Conservation (phyloP, 2,797 vertebrate species). For the Synaphobranchus kaupii region DNA sequence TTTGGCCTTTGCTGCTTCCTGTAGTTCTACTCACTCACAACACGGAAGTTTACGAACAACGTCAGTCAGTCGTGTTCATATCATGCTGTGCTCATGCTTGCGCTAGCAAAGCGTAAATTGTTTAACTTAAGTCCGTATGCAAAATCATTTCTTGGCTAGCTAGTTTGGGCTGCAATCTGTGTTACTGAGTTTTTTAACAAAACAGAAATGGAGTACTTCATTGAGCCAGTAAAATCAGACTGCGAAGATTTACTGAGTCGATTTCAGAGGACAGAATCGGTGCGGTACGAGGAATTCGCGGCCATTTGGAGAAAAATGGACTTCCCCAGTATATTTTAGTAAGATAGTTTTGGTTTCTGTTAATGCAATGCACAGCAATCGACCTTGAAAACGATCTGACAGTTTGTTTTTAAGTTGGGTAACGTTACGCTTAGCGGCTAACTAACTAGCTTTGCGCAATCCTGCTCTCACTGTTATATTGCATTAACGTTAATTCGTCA, state of each 20-base stretch:
- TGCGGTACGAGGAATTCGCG: slow-evolving; percentile 85
- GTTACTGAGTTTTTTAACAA: not conserved
- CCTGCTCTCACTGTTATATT: not conserved
- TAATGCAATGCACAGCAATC: no score
- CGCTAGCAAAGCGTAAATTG: not conserved
- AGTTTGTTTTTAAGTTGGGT: not conserved
- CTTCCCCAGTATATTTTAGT: slow-evolving; percentile 85
- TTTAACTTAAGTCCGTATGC: not conserved
- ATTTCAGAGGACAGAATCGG: slow-evolving; percentile 79
- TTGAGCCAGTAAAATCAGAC: slow-evolving; percentile 70
- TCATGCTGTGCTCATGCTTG: not conserved
- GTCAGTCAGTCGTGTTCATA: not conserved
- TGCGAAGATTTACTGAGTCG: slow-evolving; percentile 80
- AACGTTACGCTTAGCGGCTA: not conserved
- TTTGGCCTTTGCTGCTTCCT: slow-evolving; percentile 27
- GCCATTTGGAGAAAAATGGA: slow-evolving; percentile 84
- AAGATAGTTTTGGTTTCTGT: slow-evolving; percentile 44
- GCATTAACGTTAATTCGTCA: not conserved
- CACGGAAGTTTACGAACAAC: slow-evolving; percentile 24
- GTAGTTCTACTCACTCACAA: not conserved
- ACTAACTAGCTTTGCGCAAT: not conserved
- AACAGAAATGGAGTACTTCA: slow-evolving; percentile 51
- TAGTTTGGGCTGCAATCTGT: not conserved
- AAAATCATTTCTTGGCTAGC: not conserved
- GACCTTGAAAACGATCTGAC: not conserved